Evolutionary conservation across 2,113 vertebrate genomes (phyloP), one percentile per base, ranked within the genome.

Genomic region (Rynchops niger): DNA sequence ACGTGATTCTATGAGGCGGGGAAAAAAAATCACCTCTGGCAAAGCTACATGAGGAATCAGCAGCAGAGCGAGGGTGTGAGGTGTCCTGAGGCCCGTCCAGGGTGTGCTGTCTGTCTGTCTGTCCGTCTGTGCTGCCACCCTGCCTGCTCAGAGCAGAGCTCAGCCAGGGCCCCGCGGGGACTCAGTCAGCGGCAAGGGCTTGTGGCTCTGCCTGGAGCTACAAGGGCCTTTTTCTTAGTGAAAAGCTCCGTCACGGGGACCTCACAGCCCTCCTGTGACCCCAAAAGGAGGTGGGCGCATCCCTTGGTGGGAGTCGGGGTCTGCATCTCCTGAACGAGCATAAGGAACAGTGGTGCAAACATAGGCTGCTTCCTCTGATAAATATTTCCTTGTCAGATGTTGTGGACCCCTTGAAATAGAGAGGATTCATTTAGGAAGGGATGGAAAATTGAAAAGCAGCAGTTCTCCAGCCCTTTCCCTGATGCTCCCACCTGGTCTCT

Each of bases 241-340:
- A 40, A 45, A 55, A 8, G 25, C 23, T 53, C 34, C 29, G 2
- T 19, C 6, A 0, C 1, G 2, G 43, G 62, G 79, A 69, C 29
- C 6, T 25, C 9, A 1, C 12, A 26, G 61, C 47, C n/a, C 30
- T 21, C 29, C 40, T 8, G 66, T 0, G 34, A 25, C 25, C 58
- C 38, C 58, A 10, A 6, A 19, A 34, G 49, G 58, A 14, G 22
- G 38, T 29, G 47, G 70, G 42, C 53, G 20, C 49, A 29, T 9
- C 49, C 18, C 56, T 9, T 11, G 17, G 3, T 29, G 58, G 50
- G 34, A 5, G 45, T 14, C 7, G 2, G 27, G 38, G 5, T 12
- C 42, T 11, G n/a, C 11, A 2, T 16, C 38, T 42, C 45, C 73
- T 12, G 36, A 30, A 3, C 0, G 6, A 25, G 38, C 3, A 0